phyloP scores from a whole-genome alignment of 2,888 invertebrate species.

The Drosophila fungiperda region DNA sequence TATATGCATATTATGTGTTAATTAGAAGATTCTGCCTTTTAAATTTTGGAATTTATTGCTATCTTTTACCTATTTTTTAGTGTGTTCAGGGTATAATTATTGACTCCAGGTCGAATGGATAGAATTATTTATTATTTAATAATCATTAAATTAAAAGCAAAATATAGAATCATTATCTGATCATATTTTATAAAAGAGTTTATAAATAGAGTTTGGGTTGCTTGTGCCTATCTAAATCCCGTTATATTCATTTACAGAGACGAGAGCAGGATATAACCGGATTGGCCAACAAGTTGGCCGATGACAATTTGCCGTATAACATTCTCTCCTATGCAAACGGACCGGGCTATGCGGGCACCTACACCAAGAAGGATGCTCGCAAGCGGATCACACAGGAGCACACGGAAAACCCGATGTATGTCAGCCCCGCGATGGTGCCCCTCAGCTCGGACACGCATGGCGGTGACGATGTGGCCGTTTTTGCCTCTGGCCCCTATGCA shows the following conservation, averaged over 20 bases:
- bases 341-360: constrained; percentile 87
- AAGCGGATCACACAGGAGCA: constrained; percentile 64
- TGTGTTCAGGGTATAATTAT: no score
- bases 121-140: not conserved
- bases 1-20: no score
- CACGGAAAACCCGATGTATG: constrained; percentile 72
- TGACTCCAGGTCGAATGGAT: not conserved
- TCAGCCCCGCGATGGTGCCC: constrained; percentile 88
- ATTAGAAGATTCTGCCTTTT: no score
- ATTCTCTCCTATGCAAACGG: constrained; percentile 92
- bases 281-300: constrained; percentile 85
- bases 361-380: constrained; percentile 66
- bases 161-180: not conserved
- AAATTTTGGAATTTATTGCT: no score
- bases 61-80: no score
- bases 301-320: constrained; percentile 88
- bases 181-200: not conserved
- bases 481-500: constrained; percentile 91
- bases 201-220: not conserved
- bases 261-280: constrained; percentile 88
- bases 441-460: constrained; percentile 89
- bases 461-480: constrained; percentile 92
- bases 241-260: constrained; percentile 10
- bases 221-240: not conserved
- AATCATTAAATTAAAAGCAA: not conserved